A percentile compares a stretch with the other conserved stretches of the same genome.
Evolutionary conservation across 2,888 invertebrate species (phyloP).

Genomic region (Dinocampus coccinellae): DNA sequence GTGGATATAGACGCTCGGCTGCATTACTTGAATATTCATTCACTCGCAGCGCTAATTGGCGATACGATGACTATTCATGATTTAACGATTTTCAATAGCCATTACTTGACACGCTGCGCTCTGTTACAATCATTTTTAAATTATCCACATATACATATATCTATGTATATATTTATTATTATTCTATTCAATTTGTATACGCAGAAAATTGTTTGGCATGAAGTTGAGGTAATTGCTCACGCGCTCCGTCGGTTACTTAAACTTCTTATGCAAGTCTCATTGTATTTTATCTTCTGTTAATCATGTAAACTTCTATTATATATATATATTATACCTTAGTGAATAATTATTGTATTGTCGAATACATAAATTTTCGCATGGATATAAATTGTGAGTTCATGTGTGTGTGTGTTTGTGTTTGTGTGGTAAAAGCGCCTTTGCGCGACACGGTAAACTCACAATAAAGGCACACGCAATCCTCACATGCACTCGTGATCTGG

Average conservation of each 20-base stretch:
- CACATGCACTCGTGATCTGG: background rate
- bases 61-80: constrained; percentile 67
- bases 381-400: too few species aligned
- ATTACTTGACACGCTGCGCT: constrained; percentile 53
- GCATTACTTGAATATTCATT: constrained; percentile 63
- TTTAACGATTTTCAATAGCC: constrained; percentile 66
- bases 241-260: constrained; percentile 47
- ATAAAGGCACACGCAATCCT: constrained; percentile 44
- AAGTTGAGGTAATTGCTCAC: constrained; percentile 55
- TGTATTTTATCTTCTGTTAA: constrained; percentile 45
- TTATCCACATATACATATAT: background rate
- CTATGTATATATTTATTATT: background rate
- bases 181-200: background rate
- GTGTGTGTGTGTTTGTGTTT: constrained; percentile 15
- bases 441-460: constrained; percentile 49
- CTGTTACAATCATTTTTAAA: constrained; percentile 39
- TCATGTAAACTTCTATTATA: constrained; percentile 52
- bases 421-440: constrained; percentile 42
- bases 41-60: constrained; percentile 63
- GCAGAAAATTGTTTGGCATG: background rate
- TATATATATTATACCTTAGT: constrained; percentile 42
- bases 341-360: constrained; percentile 57
- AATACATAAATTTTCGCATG: constrained; percentile 57
- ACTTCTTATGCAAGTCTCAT: constrained; percentile 36
- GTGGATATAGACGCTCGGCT: constrained; percentile 35